Percentiles rank a stretch among this genome's conserved stretches.
Evolutionary conservation across 2,113 vertebrate genomes (phyloP).

Genomic region (Macrotus californicus): DNA sequence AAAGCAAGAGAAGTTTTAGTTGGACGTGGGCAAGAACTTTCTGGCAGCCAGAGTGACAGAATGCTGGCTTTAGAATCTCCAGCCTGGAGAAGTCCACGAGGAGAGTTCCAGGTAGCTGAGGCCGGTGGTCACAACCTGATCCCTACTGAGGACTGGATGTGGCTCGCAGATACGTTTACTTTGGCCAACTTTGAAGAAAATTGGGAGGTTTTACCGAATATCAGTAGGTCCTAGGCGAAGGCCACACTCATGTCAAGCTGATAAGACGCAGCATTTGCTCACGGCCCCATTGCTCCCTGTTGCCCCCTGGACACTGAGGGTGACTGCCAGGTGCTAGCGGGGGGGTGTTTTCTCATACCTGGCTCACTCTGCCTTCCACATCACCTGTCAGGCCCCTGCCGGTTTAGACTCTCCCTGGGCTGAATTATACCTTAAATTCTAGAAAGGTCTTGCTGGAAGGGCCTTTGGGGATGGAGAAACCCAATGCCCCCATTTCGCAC

Average conservation of each 20-base stretch:
- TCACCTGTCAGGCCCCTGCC: background rate
- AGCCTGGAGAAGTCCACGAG: background rate
- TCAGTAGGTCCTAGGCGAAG: background rate
- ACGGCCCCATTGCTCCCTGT: background rate
- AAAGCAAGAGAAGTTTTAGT: constrained; percentile 21
- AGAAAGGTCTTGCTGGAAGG: background rate
- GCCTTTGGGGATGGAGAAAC: background rate
- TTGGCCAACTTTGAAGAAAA: background rate
- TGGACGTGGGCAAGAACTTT: constrained; percentile 12
- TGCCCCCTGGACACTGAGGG: background rate
- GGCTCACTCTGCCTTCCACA: background rate
- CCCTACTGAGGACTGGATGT: background rate
- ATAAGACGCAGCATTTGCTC: rapidly evolving
- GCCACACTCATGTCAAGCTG: rapidly evolving
- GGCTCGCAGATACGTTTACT: background rate
- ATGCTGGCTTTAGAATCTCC: background rate
- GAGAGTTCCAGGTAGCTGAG: background rate
- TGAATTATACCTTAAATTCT: background rate
- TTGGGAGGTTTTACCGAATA: background rate
- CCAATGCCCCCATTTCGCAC: background rate
- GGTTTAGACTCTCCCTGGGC: background rate
- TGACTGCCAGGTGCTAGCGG: too few relatives aligned
- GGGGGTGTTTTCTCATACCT: background rate
- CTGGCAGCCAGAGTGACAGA: background rate
- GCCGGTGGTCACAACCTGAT: background rate